These are phyloP conservation scores for Apodemus sylvaticus DNA, from an alignment of 2,113 vertebrate species.

Conservation along the genomic window DNA sequence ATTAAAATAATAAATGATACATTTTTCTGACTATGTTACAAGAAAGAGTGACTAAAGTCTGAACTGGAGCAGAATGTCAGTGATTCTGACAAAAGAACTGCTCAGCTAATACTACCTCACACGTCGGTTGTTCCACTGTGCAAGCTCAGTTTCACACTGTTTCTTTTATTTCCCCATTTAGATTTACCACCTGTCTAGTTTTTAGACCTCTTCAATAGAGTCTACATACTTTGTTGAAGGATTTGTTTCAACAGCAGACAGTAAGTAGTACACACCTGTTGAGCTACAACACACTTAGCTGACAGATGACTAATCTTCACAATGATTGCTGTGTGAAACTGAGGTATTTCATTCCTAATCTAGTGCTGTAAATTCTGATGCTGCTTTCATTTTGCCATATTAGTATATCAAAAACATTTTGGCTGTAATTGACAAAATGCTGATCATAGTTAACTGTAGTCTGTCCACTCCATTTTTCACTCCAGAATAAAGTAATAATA, in stretches of 20 bases:
- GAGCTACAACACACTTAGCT: neutral
- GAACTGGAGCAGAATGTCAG: slow-evolving; percentile 28
- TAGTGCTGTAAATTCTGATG: slow-evolving; percentile 9
- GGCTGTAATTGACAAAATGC: neutral
- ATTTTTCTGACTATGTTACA: slow-evolving; percentile 55
- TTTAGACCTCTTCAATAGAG: slow-evolving; percentile 30
- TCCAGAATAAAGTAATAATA: neutral
- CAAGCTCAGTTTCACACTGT: slow-evolving; percentile 31
- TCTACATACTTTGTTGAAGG: neutral
- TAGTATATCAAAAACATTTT: slow-evolving; percentile 31
- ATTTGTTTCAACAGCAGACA: slow-evolving; percentile 27
- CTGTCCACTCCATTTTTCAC: neutral
- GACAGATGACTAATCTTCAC: slow-evolving; percentile 31
- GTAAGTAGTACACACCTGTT: neutral
- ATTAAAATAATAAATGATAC: slow-evolving; percentile 54
- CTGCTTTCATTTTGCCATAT: neutral
- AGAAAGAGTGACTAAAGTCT: slow-evolving; percentile 44
- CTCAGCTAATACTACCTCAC: slow-evolving; percentile 9
- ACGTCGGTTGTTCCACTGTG: neutral
- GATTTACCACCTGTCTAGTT: slow-evolving; percentile 3
- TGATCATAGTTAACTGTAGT: neutral
- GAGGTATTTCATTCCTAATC: neutral
- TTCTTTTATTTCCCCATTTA: slow-evolving; percentile 44
- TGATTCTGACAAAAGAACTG: slow-evolving; percentile 37
- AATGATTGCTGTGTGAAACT: slow-evolving; percentile 42